These are phyloP conservation scores for Zygaena filipendulae DNA, from an alignment of 2,888 invertebrate species.

Conservation along the genomic window DNA sequence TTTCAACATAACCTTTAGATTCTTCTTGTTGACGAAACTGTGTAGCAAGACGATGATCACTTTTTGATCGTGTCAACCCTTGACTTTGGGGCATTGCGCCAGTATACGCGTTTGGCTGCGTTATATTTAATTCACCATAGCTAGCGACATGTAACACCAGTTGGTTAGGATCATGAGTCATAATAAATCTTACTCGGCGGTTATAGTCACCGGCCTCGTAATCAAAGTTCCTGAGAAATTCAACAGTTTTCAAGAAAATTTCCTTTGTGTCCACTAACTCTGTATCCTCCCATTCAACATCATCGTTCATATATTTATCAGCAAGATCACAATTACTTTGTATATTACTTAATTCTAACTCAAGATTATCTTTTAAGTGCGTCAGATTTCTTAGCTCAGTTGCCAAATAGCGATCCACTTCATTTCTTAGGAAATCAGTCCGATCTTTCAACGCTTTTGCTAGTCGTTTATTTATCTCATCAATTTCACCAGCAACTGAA, in stretches of 20 bases:
- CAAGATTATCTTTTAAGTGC: conserved; percentile 91
- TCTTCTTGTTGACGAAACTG: conserved; percentile 91
- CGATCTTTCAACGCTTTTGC: conserved; percentile 91
- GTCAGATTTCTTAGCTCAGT: conserved; percentile 88
- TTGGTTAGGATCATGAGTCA: conserved; percentile 93
- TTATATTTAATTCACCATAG: conserved; percentile 90
- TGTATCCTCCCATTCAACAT: conserved; percentile 91
- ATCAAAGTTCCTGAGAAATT: conserved; percentile 94
- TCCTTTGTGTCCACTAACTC: conserved; percentile 96
- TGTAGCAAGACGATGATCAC: conserved; percentile 89
- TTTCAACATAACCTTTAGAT: conserved; percentile 70
- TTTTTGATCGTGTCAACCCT: conserved; percentile 91
- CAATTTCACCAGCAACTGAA: conserved; percentile 92
- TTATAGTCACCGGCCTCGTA: conserved; percentile 92
- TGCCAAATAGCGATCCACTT: conserved; percentile 92
- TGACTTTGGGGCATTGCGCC: conserved; percentile 72
- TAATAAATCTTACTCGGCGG: conserved; percentile 84
- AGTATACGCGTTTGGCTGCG: conserved; percentile 70
- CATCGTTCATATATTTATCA: conserved; percentile 92
- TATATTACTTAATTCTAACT: conserved; percentile 94
- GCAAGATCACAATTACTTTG: conserved; percentile 96
- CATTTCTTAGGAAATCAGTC: conserved; percentile 85
- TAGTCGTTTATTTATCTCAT: conserved; percentile 89
- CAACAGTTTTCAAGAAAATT: conserved; percentile 94
- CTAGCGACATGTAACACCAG: conserved; percentile 88